phyloP scores from a whole-genome alignment of 2,113 vertebrate species.

The Hemicordylus capensis region DNA sequence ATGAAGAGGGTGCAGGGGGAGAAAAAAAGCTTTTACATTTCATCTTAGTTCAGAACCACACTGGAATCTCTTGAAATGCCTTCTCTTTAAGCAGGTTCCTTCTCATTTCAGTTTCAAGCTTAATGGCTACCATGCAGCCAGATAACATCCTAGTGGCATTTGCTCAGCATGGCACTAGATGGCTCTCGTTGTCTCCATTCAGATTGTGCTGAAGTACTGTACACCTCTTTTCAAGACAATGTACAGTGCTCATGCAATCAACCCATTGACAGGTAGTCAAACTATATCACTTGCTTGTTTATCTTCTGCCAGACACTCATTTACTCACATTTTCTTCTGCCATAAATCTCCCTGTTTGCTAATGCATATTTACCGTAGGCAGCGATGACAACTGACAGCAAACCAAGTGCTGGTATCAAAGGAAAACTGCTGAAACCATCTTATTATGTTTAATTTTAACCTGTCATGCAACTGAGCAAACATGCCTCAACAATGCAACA shows the following conservation, averaged over 20 bases:
- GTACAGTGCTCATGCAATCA: background rate
- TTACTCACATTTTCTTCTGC: background rate
- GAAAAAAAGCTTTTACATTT: background rate
- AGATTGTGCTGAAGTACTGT: constrained; percentile 1
- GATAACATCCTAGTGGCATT: background rate
- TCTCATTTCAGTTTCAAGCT: background rate
- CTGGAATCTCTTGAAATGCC: background rate
- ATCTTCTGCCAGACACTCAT: background rate
- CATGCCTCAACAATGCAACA: background rate
- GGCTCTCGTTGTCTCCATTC: background rate
- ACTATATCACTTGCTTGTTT: background rate
- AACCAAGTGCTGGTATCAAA: background rate
- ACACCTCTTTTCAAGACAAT: constrained; percentile 1
- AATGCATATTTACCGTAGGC: constrained; percentile 10
- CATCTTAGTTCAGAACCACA: background rate
- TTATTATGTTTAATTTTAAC: constrained; percentile 24
- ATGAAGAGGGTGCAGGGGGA: background rate
- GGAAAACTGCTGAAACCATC: constrained; percentile 2
- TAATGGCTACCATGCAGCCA: background rate
- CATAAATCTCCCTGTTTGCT: background rate
- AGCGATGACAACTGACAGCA: background rate
- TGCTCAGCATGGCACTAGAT: background rate
- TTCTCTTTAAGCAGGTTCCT: background rate
- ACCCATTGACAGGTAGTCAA: background rate
- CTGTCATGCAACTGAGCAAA: background rate